A percentile compares a stretch with the other conserved stretches of the same genome.
These are phyloP conservation scores for Drosophila prosaltans DNA, from an alignment of 1,140 invertebrate species.

Conservation along the genomic window DNA sequence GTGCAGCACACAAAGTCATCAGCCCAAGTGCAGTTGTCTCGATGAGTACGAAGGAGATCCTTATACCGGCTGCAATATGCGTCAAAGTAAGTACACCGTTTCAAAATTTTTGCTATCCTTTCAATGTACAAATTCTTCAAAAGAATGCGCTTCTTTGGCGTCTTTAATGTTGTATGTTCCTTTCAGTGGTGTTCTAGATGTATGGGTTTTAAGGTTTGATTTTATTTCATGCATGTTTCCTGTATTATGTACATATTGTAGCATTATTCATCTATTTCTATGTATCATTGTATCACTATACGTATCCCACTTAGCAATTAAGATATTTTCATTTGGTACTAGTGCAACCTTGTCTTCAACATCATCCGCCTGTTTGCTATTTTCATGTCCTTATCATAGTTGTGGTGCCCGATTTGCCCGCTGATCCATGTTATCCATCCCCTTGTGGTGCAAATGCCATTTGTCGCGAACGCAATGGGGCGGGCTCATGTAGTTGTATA, in stretches of 20 bases:
- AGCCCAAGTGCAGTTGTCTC: constrained; percentile 90
- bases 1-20: constrained; percentile 90
- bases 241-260: constrained; percentile 62
- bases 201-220: constrained; percentile 60
- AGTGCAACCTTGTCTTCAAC: constrained; percentile 20
- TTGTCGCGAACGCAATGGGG: constrained; percentile 90
- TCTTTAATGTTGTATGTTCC: constrained; percentile 69
- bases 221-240: constrained; percentile 66
- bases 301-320: constrained; percentile 45
- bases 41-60: constrained; percentile 92
- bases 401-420: constrained; percentile 73
- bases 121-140: constrained; percentile 22
- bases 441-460: constrained; percentile 92
- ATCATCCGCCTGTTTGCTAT: constrained; percentile 65
- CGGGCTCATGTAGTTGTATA: constrained; percentile 91
- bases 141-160: constrained; percentile 28
- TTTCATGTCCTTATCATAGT: constrained; percentile 62
- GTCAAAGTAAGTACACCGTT: constrained; percentile 85
- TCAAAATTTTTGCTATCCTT: constrained; percentile 47
- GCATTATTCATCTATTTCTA: constrained; percentile 32
- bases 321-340: constrained; percentile 38
- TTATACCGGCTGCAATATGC: constrained; percentile 88
- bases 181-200: constrained; percentile 76
- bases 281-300: constrained; percentile 24
- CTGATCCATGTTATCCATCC: constrained; percentile 90